Base-by-base conservation (phyloP, 2,113 vertebrate species). In the Narcine bancroftii region DNA sequence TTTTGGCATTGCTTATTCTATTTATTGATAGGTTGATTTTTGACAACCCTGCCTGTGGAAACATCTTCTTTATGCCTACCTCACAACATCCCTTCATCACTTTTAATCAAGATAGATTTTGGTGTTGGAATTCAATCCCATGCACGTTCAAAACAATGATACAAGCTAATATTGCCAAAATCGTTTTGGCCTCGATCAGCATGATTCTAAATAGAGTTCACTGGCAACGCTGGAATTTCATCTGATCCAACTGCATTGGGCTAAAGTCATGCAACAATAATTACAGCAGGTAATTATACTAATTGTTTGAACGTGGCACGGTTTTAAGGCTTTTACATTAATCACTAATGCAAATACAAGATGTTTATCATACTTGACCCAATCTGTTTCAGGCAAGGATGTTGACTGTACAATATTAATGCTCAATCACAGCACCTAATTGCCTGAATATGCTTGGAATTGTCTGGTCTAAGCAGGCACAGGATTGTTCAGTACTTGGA, bases 291-390 rank as follows among this genome's bases (percentile, higher is more conserved):
- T 83, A 53, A 83, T 83, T 83, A 56, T 33, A 83, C 47, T 83
- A 83, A 83, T 56, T 83, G 79, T 33, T 56, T 83, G 79, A 50
- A 83, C 53, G 79, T 83, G 79, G 29, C 79, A 83, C 53, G 47
- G 33, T 83, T 53, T 33, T 83, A 83, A 53, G 47, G 50, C 79
- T 56, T 53, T 83, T 83, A 83, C 47, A 83, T 83, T 83, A 83
- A 83, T 83, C 79, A 56, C 79, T 47, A 56, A 83, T 83, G 7
- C 53, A 83, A 83, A n/a, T 83, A 56, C 33, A 33, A 53, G 47
- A 81, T 24, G 50, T 53, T 83, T 83, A 53, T 83, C 79, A 83
- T 33, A 53, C 79, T 83, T 83, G 79, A 83, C 79, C 79, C 45
- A 53, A 33, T 83, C 45, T 13, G 33, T 45, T 83, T n/a, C 29